Conservation (phyloP, 2,797 vertebrate genomes). For the Epinephelus coioides region DNA sequence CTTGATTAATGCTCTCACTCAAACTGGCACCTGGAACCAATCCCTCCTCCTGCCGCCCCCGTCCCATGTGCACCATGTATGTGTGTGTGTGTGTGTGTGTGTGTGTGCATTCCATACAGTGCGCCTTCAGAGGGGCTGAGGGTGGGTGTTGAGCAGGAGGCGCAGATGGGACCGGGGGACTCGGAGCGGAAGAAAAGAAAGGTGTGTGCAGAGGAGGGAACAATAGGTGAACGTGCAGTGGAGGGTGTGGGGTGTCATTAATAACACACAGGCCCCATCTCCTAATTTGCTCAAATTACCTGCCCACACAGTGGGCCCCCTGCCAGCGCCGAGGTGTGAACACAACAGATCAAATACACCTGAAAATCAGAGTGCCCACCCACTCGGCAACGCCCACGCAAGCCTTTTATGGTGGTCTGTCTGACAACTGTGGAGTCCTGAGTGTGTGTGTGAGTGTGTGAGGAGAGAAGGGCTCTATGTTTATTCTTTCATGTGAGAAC, state of each 20-base stretch:
- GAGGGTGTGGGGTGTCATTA: slow-evolving; percentile 76
- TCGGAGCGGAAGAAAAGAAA: slow-evolving; percentile 73
- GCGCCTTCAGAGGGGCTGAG: slow-evolving; percentile 47
- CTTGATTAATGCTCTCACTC: slow-evolving; percentile 88
- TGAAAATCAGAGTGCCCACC: slow-evolving; percentile 80
- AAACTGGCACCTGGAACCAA: slow-evolving; percentile 86
- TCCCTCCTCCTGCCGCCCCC: slow-evolving; percentile 64
- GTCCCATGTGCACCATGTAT: slow-evolving; percentile 49
- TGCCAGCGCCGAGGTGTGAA: slow-evolving; percentile 79
- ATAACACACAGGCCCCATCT: slow-evolving; percentile 81
- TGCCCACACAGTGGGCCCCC: slow-evolving; percentile 73
- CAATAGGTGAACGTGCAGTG: slow-evolving; percentile 76
- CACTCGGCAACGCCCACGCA: slow-evolving; percentile 72
- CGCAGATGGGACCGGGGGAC: slow-evolving; percentile 67
- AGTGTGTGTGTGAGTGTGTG: background rate
- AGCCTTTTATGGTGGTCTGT: slow-evolving; percentile 65
- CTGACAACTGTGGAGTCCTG: slow-evolving; percentile 29
- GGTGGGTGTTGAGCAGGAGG: slow-evolving; percentile 67
- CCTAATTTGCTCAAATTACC: slow-evolving; percentile 87
- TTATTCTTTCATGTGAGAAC: slow-evolving; percentile 36
- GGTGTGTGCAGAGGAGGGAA: slow-evolving; percentile 70
- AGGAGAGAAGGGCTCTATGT: background rate
- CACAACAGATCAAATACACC: slow-evolving; percentile 85
- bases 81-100: slow-evolving; percentile 52
- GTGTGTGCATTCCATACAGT: slow-evolving; percentile 61